Evolutionary conservation across 1,140 invertebrate species (phyloP), one percentile per base, ranked within the genome.

Genomic region (Drosophila melanica): DNA sequence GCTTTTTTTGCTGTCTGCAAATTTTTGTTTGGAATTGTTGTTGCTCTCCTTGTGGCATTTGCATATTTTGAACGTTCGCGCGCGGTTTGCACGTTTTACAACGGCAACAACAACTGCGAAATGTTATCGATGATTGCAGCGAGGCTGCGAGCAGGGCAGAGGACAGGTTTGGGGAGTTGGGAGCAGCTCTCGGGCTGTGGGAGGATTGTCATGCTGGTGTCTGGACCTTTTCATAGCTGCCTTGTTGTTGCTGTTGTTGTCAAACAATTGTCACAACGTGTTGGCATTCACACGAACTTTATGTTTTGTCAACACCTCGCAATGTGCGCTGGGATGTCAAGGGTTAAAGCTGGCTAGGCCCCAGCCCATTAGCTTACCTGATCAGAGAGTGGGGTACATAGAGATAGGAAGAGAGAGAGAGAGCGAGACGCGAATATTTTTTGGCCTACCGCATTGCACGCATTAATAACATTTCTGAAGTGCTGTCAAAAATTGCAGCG

Each of bases 211-310:
- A 72, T 75, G 75, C 63, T 67, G 65, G 20, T 41, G 76, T 53
- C 65, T 67, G 78, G 70, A 87, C 79, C 81, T 89, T 89, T 86
- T 81, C 64, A 75, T 67, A 77, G 66, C 66, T 86, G 39, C 54
- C 10, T 62, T 50, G 47, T 54, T 67, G 55, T 48, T 65, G 71
- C 51, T 50, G 66, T 63, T 81, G 79, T 82, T 89, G 84, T 89
- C 79, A 87, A 87, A 82, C 84, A 89, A 80, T 89, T 89, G 85
- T 89, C 85, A 78, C 87, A 90, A 73, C 89, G 87, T 90, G 87
- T 90, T 79, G 89, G 87, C 73, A 90, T 90, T 90, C 87, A 90
- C 87, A 90, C 87, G 87, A 90, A 90, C 84, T 90, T 85, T 90
- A 85, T 90, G 87, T 90, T 90, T 81, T 74, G 79, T 77, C 79